These are phyloP conservation scores for Notodonta ziczac DNA, from an alignment of 2,888 invertebrate species.

Conservation along the genomic window DNA sequence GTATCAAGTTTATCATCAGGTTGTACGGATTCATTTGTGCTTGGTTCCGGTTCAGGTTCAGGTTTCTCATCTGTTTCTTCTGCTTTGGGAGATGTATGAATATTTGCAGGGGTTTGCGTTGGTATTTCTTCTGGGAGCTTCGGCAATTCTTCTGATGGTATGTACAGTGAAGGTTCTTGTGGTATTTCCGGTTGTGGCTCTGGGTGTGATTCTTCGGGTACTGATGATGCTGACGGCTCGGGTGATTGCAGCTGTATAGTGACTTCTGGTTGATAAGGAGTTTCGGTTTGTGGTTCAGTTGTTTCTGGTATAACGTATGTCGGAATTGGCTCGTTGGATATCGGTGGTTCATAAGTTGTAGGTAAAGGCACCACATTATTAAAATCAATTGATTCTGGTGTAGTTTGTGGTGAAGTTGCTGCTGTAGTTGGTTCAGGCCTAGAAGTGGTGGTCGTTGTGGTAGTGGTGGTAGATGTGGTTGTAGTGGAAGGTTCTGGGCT, in stretches of 20 bases:
- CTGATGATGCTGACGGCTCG: constrained; percentile 11
- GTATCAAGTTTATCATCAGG: constrained; percentile 35
- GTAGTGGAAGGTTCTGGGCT: constrained; percentile 20
- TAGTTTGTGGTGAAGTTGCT: constrained; percentile 15
- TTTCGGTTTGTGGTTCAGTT: constrained; percentile 14
- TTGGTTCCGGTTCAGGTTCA: constrained; percentile 12
- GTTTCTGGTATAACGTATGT: constrained; percentile 14
- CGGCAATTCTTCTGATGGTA: constrained; percentile 30
- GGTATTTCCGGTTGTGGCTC: constrained; percentile 8
- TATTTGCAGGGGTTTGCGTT: not conserved
- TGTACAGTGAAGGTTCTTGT: constrained; percentile 23
- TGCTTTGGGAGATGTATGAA: not conserved
- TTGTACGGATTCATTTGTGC: constrained; percentile 26
- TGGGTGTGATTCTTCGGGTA: constrained; percentile 8
- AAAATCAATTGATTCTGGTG: constrained; percentile 17
- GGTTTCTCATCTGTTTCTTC: constrained; percentile 5
- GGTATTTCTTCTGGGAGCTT: constrained; percentile 12
- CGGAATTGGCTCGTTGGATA: constrained; percentile 9
- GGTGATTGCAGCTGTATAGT: constrained; percentile 17
- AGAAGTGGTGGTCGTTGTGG: constrained; percentile 28
- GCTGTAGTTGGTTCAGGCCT: constrained; percentile 27
- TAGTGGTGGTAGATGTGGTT: constrained; percentile 30
- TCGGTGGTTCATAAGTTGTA: constrained; percentile 19
- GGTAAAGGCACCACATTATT: constrained; percentile 15
- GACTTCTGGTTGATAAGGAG: not conserved